These are phyloP conservation scores for Dasypolia templi DNA, from an alignment of 2,888 invertebrate genomes.

Conservation along the genomic window DNA sequence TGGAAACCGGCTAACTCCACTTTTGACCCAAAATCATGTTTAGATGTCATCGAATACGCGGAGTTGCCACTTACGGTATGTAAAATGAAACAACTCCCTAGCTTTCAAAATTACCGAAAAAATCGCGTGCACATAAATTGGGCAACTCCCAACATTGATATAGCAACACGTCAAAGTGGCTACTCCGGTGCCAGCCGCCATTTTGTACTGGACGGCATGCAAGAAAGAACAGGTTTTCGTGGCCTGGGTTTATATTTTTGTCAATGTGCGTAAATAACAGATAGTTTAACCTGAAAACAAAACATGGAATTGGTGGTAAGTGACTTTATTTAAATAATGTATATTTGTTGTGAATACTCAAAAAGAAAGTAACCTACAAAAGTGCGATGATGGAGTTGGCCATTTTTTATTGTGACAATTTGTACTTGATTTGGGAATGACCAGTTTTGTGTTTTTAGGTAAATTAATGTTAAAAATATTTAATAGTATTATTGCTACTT, in stretches of 20 bases:
- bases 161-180: constrained; percentile 41
- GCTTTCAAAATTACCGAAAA: constrained; percentile 28
- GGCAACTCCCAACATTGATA: constrained; percentile 38
- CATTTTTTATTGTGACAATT: constrained; percentile 37
- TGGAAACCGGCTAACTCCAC: constrained; percentile 12
- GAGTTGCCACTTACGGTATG: constrained; percentile 23
- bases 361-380: constrained; percentile 16
- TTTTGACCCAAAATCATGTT: constrained; percentile 32
- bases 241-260: constrained; percentile 37
- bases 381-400: constrained; percentile 23
- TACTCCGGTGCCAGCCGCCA: constrained; percentile 33
- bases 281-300: constrained; percentile 41
- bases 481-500: constrained; percentile 39
- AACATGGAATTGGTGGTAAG: constrained; percentile 39
- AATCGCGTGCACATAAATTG: constrained; percentile 34
- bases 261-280: constrained; percentile 37
- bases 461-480: constrained; percentile 34
- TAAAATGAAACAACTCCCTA: constrained; percentile 24
- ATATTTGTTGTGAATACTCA: constrained; percentile 28
- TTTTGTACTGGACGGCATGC: constrained; percentile 43
- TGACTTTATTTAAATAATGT: constrained; percentile 35
- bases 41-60: constrained; percentile 30
- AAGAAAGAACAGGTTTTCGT: constrained; percentile 31
- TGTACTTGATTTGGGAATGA: constrained; percentile 37
- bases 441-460: constrained; percentile 32